These are phyloP conservation scores for Stigmatopora nigra DNA, from an alignment of 2,113 vertebrate species.

Conservation along the genomic window DNA sequence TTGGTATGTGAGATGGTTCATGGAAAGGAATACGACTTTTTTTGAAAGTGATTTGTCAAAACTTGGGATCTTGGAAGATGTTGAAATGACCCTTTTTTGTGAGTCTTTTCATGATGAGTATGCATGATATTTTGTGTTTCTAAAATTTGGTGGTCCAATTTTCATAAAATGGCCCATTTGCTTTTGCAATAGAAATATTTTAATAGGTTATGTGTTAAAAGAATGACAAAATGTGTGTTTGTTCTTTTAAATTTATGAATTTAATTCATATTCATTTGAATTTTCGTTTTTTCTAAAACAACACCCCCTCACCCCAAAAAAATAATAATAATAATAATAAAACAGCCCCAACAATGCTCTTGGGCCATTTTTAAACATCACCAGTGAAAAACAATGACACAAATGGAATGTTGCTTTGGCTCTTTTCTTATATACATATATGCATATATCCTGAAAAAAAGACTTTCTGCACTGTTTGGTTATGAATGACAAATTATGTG, in stretches of 20 bases:
- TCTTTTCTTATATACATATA: slow-evolving; percentile 64
- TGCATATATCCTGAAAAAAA: slow-evolving; percentile 34
- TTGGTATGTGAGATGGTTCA: too few relatives aligned
- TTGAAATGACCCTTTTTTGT: not conserved
- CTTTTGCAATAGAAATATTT: not conserved
- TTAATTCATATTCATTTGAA: slow-evolving; percentile 60
- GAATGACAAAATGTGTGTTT: slow-evolving; percentile 75
- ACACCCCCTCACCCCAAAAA: too few relatives aligned
- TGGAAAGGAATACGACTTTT: too few relatives aligned
- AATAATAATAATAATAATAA: too few relatives aligned
- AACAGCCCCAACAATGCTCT: slow-evolving; percentile 65
- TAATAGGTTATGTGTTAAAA: slow-evolving; percentile 55
- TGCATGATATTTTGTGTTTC: not conserved
- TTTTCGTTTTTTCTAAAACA: too few relatives aligned
- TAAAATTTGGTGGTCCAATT: not conserved
- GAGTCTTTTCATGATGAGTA: not conserved
- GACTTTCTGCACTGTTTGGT: slow-evolving; percentile 84
- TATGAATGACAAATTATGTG: slow-evolving; percentile 83
- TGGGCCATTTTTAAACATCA: slow-evolving; percentile 73
- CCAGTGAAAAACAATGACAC: slow-evolving; percentile 41
- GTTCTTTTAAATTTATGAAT: slow-evolving; percentile 64
- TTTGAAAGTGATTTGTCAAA: too few relatives aligned
- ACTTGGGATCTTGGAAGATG: too few relatives aligned
- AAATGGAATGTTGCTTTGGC: slow-evolving; percentile 78
- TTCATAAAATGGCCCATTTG: not conserved